Evolutionary conservation across 53 echinoderm and acorn worm species (phyloP), one percentile per base, ranked within the genome.

Genomic region (Paracentrotus lividus): DNA sequence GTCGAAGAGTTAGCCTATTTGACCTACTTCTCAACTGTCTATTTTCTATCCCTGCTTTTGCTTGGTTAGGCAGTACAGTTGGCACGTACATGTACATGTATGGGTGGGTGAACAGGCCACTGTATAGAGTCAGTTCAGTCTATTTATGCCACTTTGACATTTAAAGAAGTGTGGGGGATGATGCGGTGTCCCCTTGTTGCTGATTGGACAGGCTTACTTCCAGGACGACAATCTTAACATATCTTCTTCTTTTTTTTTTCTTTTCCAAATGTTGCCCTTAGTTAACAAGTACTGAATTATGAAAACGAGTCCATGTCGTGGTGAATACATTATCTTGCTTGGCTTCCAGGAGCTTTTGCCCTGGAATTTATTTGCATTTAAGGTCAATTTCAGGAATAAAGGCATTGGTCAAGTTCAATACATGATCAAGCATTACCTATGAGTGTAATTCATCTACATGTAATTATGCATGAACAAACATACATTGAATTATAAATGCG

Each of bases 91-190:
- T 51, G 51, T 51, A 51, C 51, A 51, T 51, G 51, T 12, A 51
- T 57, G 57, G n/a, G n/a, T n/a, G n/a, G n/a, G n/a, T n/a, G n/a
- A n/a, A n/a, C n/a, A n/a, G n/a, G n/a, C n/a, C n/a, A n/a, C n/a
- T n/a, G n/a, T n/a, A n/a, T 21, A 85, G 38, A 31, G 54, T 88
- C 55, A 14, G 32, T 34, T 57, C 38, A 38, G 54, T 57, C 88
- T 88, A 90, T 90, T 90, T 61, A 90, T 90, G 90, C 90, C 27
- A 90, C 90, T 89, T 89, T 90, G 90, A 90, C 90, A 90, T 90
- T 90, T 90, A 90, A 45, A 90, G 61, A 65, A 66, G 90, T 90
- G 90, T 90, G 61, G 65, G 90, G 90, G 66, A 90, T 61, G 57
- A 88, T 85, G 85, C 14, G 15, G 85, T 49, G 85, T 85, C 85